Base-by-base conservation (phyloP, 2,797 vertebrate species). In the Takifugu rubripes region DNA sequence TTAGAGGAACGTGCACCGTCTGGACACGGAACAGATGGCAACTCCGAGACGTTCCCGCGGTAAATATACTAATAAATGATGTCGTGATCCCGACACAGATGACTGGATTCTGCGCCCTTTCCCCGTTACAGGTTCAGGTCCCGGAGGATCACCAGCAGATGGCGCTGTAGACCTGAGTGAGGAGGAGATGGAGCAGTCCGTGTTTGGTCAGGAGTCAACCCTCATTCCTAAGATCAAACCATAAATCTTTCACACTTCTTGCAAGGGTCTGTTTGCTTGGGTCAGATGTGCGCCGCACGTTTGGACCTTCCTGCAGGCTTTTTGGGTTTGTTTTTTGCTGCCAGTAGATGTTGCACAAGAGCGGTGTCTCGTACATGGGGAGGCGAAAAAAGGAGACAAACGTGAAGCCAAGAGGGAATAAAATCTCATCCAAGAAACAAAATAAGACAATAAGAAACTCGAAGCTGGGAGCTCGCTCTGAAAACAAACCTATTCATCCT, bases 121-220 rank as follows among this genome's bases (percentile, higher is more conserved):
- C 16, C 47, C 0, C 2, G 0, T 59, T 36, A 25, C 56, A 84
- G 74, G 40, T 15, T 44, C 27, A 60, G 60, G n/a, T 69, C 74
- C 45, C 42, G 36, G 25, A 5, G 0, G 5, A n/a, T 40, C 3
- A 24, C 75, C 86, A 85, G 50, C 21, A 26, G 88, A 81, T 80
- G 86, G 75, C 44, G 52, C 3, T 58, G 57, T 80, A 42, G 87
- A 90, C 58, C 83, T 91, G 29, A 64, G 5, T 15, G 88, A 92
- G 43, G 81, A 88, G 36, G 86, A 89, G 56, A 91, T 90, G 84
- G 72, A 73, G 63, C 64, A 26, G 21, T 89, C 86, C 0, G 82
- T 90, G 8, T 72, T 61, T 72, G 90, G 86, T 90, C 50, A 51
- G 70, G 9, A 61, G 47, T 47, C 24, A 54, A 4, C 5, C 7